These are phyloP conservation scores for Drosophila neonasuta DNA, from an alignment of 2,888 invertebrate species.

Conservation along the genomic window DNA sequence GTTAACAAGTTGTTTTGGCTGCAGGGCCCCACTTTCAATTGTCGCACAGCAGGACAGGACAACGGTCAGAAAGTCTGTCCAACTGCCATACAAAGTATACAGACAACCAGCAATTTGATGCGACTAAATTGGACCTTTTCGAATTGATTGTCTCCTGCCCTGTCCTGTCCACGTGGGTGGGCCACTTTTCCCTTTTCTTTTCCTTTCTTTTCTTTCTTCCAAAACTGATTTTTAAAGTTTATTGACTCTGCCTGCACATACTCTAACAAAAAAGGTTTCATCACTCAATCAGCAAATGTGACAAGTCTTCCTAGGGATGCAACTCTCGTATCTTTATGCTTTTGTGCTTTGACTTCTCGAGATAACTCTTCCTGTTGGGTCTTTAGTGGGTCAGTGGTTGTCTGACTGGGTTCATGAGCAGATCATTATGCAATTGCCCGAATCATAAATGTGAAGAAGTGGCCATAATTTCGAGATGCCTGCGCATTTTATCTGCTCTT, in stretches of 20 bases:
- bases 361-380: conserved; percentile 1
- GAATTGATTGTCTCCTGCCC: conserved; percentile 53
- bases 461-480: conserved; percentile 55
- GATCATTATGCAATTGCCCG: conserved; percentile 67
- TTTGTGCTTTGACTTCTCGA: conserved; percentile 6
- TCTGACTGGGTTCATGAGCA: conserved; percentile 33
- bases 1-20: conserved; percentile 66
- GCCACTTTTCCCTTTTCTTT: conserved; percentile 33
- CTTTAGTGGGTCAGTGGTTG: conserved; percentile 64
- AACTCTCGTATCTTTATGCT: not conserved
- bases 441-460: conserved; percentile 38
- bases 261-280: not conserved
- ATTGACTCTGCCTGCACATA: conserved; percentile 15
- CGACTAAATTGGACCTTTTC: conserved; percentile 61
- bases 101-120: conserved; percentile 48
- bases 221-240: conserved; percentile 40
- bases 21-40: conserved; percentile 69
- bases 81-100: conserved; percentile 17
- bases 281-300: not conserved
- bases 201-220: not conserved
- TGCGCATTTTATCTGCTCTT: conserved; percentile 47
- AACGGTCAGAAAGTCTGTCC: conserved; percentile 5
- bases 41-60: conserved; percentile 58
- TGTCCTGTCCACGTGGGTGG: conserved; percentile 54
- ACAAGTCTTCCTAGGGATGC: not conserved